Evolutionary conservation across 2,888 invertebrate genomes (phyloP).

Genomic region (Platycheirus rosarum): DNA sequence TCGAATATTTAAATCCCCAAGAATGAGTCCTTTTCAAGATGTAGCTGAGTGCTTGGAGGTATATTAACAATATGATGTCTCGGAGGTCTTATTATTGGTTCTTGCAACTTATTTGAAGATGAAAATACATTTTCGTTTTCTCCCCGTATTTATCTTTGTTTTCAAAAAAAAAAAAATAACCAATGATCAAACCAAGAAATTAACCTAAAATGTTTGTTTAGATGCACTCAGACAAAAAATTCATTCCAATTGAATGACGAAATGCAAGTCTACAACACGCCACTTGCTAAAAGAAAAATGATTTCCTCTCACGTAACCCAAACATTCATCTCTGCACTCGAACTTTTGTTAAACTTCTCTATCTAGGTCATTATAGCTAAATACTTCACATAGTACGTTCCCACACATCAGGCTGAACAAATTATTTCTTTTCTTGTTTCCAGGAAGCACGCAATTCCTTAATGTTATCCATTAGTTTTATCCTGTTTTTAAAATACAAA

Average conservation of each 20-base stretch:
- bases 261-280: background rate
- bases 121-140: too few relatives aligned
- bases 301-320: constrained; percentile 45
- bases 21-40: too few relatives aligned
- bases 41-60: too few relatives aligned
- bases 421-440: constrained; percentile 42
- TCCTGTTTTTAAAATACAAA: constrained; percentile 42
- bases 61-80: too few relatives aligned
- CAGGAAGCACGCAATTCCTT: constrained; percentile 60
- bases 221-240: too few relatives aligned
- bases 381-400: background rate
- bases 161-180: too few relatives aligned
- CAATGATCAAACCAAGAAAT: too few relatives aligned
- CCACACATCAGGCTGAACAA: constrained; percentile 23
- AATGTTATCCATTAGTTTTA: constrained; percentile 71
- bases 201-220: too few relatives aligned
- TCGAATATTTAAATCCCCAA: too few relatives aligned
- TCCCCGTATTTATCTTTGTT: too few relatives aligned
- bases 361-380: constrained; percentile 40
- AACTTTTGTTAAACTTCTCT: constrained; percentile 19
- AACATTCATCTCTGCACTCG: constrained; percentile 32
- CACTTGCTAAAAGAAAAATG: constrained; percentile 18
- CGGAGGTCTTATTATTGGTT: too few relatives aligned
- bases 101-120: too few relatives aligned
- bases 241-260: background rate